Conservation (phyloP, 2,888 invertebrate species). For the Tetrapedia diversipes region DNA sequence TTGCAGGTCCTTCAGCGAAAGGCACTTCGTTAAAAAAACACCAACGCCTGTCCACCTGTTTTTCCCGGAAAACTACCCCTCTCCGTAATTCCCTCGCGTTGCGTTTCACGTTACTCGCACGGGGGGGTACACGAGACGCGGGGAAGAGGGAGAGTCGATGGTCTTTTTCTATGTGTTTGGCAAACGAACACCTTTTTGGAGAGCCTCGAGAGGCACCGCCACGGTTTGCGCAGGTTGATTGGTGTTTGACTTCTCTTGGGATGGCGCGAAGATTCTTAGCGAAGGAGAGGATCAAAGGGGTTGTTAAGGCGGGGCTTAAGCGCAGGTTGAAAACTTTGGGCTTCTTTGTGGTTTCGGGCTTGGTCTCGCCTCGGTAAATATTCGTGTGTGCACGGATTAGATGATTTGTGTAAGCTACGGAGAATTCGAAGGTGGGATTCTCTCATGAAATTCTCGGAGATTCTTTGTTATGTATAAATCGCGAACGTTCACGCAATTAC, state of each 20-base stretch:
- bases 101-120: too few species aligned
- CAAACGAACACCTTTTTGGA: background rate
- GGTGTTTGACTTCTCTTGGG: background rate
- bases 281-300: background rate
- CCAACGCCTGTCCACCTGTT: background rate
- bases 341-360: background rate
- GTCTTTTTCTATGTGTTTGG: too few species aligned
- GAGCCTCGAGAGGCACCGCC: background rate
- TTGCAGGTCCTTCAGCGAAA: slow-evolving; percentile 12
- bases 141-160: too few species aligned
- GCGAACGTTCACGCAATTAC: too few species aligned
- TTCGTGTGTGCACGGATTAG: too few species aligned
- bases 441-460: too few species aligned
- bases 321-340: background rate
- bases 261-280: background rate
- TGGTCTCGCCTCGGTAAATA: background rate
- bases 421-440: too few species aligned
- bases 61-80: slow-evolving; percentile 1
- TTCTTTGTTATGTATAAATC: too few species aligned
- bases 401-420: too few species aligned
- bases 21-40: slow-evolving; percentile 21
- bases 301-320: background rate
- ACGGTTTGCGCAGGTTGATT: slow-evolving; percentile 6
- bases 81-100: too few species aligned
- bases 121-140: too few species aligned